A percentile compares a stretch with the other conserved stretches of the same genome.
Evolutionary conservation across 2,797 vertebrate genomes (phyloP).

Genomic region (Sarcoramphus papa): DNA sequence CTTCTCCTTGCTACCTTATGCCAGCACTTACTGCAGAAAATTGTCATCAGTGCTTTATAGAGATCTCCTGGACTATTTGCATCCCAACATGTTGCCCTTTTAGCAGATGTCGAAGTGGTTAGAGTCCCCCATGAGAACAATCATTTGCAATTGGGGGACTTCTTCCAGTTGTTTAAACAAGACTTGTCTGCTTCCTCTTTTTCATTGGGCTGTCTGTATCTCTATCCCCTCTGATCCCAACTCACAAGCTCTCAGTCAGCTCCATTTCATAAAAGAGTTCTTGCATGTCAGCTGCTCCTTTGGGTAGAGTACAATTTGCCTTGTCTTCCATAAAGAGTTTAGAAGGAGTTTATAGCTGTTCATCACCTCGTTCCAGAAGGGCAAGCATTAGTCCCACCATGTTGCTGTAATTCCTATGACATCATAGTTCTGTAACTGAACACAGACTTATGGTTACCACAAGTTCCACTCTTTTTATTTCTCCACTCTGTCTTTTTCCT

Average conservation of each 20-base stretch:
- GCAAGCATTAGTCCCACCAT: neutral
- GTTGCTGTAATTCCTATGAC: neutral
- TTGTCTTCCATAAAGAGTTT: neutral
- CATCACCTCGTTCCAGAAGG: neutral
- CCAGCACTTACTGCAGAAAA: neutral
- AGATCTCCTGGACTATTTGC: neutral
- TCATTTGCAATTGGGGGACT: neutral
- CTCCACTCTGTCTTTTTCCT: neutral
- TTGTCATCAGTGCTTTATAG: neutral
- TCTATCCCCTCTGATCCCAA: neutral
- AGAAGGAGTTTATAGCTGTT: neutral
- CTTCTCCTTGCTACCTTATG: neutral
- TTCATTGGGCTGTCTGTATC: neutral
- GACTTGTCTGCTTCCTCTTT: neutral
- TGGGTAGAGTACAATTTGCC: neutral
- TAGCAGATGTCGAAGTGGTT: neutral
- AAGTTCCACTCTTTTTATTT: neutral
- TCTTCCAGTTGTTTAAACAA: neutral
- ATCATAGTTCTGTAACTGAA: neutral
- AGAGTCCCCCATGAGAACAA: rapidly evolving
- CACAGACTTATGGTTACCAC: neutral
- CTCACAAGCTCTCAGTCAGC: neutral
- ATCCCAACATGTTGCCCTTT: neutral
- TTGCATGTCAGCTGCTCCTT: neutral
- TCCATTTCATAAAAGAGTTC: neutral